Base-by-base conservation (phyloP, 2,888 invertebrate genomes). In the Phyllotreta striolata region DNA sequence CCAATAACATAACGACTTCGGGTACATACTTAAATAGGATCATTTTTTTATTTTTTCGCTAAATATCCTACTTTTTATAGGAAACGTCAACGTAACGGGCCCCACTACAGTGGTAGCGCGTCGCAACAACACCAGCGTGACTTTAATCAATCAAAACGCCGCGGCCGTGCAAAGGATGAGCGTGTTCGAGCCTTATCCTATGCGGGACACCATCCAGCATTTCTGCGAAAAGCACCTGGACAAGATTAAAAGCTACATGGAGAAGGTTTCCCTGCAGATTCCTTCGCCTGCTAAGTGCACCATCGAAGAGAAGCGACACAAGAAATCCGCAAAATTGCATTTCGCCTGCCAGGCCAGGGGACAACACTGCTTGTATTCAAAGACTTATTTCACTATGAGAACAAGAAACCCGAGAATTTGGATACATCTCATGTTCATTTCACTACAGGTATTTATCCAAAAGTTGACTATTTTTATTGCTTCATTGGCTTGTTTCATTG, bases 371-470 rank as follows among this genome's bases (percentile, higher is more conserved):
- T 86, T 96, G 66, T 96, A 95, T 84, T 89, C 89, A 63, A 88
- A 90, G 77, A 88, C 91, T 7, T 88, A 89, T 72, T 92, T 92
- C 82, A 89, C 88, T 8, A 88, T 92, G 89, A 85, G 90, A 70
- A 92, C 91, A 37, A 87, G 93, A 68, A 89, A 91, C 78, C 92
- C 96, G 0, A 87, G 93, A 71, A 90, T 92, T 46, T 96, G 96
- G 97, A 92, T 97, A 70, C 96, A 97, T 83, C 86, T 97, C 55
- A 96, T 97, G 95, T 96, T 97, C 82, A 87, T 97, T 56, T 93
- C 95, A 67, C 87, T 96, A 68, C 95, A 95, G 73, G 81, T 81
- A 68, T 62, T 49, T 7, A 7, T 13, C 5, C 9, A 5, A 6
- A 35, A 34, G 10, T 14, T 12, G 24, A 38, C 5, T 59, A 13